Conservation (phyloP, 2,797 vertebrate species). For the Oreortyx pictus region DNA sequence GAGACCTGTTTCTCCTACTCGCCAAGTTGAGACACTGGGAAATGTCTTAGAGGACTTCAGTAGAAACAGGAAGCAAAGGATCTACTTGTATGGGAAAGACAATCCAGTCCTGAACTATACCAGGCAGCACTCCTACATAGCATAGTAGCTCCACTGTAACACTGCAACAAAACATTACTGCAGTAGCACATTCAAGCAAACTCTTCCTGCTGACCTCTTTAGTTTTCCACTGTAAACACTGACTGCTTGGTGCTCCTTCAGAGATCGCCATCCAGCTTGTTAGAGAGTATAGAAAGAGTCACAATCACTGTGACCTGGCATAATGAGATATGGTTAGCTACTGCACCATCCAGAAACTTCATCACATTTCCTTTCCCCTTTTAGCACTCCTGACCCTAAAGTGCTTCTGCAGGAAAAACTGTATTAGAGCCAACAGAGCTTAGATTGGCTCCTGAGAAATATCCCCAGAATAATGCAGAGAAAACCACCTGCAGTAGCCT, state of each 20-base stretch:
- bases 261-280: background rate
- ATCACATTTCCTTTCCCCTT: background rate
- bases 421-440: background rate
- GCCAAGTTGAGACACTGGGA: background rate
- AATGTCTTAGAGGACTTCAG: background rate
- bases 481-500: background rate
- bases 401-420: background rate
- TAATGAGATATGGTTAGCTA: background rate
- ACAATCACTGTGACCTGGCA: background rate
- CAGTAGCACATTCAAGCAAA: background rate
- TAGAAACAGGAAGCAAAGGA: background rate
- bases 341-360: background rate
- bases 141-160: accelerated
- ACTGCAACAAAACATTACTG: background rate
- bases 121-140: background rate
- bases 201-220: background rate
- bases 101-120: background rate
- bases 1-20: background rate
- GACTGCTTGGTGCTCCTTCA: background rate
- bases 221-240: background rate
- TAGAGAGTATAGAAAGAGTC: background rate
- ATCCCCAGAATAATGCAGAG: background rate
- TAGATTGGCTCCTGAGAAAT: background rate
- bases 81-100: background rate
- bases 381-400: background rate